These are phyloP conservation scores for Polyergus mexicanus DNA, from an alignment of 1,140 invertebrate species.

Conservation along the genomic window DNA sequence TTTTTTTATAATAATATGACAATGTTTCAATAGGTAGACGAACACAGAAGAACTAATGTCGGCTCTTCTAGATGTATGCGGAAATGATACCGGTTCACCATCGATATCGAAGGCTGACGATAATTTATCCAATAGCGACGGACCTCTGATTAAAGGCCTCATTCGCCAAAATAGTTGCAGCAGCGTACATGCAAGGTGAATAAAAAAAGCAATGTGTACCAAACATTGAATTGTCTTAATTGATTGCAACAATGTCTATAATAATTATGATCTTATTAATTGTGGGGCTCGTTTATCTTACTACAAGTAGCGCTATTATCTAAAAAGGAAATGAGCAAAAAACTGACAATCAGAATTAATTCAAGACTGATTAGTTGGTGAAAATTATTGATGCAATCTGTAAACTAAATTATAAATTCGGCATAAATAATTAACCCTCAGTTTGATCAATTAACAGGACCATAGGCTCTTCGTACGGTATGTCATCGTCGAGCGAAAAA, in stretches of 20 bases:
- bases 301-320: not conserved
- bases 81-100: conserved; percentile 77
- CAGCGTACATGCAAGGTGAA: conserved; percentile 63
- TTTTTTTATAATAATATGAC: not conserved
- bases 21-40: conserved; percentile 7
- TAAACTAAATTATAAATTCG: not conserved
- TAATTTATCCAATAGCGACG: conserved; percentile 84
- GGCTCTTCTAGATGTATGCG: conserved; percentile 63
- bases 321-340: not conserved
- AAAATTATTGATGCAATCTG: not conserved
- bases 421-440: conserved; percentile 39
- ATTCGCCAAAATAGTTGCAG: conserved; percentile 66
- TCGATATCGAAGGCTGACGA: conserved; percentile 84
- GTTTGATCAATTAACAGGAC: conserved; percentile 67
- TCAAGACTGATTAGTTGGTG: not conserved
- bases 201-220: not conserved
- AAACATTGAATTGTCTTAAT: not conserved
- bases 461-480: conserved; percentile 46
- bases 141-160: conserved; percentile 80
- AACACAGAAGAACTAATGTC: conserved; percentile 51
- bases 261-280: not conserved
- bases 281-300: not conserved
- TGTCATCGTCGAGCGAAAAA: conserved; percentile 67
- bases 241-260: not conserved
- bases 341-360: not conserved